Percentiles rank a stretch among this genome's conserved stretches.
Conservation (phyloP, 35 echinoderm and acorn worm species). For the Apostichopus parvimensis region DNA sequence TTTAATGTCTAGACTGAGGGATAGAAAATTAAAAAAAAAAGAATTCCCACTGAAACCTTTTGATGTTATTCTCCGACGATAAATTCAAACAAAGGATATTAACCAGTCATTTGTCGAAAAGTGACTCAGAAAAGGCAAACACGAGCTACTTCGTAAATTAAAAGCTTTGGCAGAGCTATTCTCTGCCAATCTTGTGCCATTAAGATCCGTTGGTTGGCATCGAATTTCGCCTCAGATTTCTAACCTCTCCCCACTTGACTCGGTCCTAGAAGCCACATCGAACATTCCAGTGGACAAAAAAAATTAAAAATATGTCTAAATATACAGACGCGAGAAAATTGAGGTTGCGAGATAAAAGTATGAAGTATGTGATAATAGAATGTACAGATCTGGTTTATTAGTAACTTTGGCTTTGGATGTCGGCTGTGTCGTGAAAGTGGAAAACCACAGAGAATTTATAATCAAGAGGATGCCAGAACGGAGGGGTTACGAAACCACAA, state of each 20-base stretch:
- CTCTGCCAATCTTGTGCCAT: neutral
- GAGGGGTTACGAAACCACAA: too few species aligned
- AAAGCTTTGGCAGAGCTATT: neutral
- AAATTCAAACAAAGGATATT: constrained; percentile 19
- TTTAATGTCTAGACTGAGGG: neutral
- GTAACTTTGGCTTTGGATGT: neutral
- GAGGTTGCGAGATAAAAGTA: neutral
- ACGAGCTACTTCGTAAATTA: neutral
- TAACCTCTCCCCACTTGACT: neutral
- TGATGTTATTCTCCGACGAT: neutral
- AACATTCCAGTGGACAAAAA: neutral
- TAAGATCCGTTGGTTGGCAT: neutral
- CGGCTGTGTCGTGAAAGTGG: neutral
- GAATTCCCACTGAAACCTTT: constrained; percentile 13
- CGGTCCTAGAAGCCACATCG: neutral
- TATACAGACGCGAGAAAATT: neutral
- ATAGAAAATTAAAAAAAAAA: too few species aligned
- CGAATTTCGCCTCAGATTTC: neutral
- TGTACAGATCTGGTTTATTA: neutral
- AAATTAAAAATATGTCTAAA: neutral
- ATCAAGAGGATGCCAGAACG: too few species aligned
- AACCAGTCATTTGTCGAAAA: neutral
- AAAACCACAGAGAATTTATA: too few species aligned
- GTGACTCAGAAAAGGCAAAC: neutral
- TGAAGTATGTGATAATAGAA: neutral